A percentile compares a stretch with the other conserved stretches of the same genome.
phyloP scores from a whole-genome alignment of 2,113 vertebrate species.

The Pao palembangensis region DNA sequence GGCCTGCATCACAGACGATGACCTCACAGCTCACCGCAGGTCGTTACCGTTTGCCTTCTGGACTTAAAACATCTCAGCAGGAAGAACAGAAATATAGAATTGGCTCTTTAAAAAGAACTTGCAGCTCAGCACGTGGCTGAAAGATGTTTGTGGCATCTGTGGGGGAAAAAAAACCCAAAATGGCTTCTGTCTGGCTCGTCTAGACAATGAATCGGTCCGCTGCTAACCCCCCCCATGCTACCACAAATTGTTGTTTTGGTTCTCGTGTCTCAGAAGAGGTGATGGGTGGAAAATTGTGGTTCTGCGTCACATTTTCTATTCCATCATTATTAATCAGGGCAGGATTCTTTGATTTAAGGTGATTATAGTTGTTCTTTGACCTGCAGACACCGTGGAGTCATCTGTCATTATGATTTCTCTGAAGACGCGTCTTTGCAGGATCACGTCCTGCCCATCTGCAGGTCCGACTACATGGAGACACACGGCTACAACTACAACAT shows the following conservation, averaged over 20 bases:
- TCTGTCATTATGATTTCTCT: conserved; percentile 88
- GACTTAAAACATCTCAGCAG: background rate
- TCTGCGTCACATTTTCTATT: background rate
- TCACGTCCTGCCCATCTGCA: conserved; percentile 86
- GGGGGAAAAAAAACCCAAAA: too few relatives aligned
- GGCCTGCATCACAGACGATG: conserved; percentile 82
- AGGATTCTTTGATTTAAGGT: background rate
- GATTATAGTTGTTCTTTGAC: background rate
- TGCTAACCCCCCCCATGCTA: too few relatives aligned
- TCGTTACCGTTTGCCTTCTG: conserved; percentile 40
- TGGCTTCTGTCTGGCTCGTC: too few relatives aligned
- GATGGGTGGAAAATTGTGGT: background rate
- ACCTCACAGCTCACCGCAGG: conserved; percentile 87
- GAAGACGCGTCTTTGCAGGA: conserved; percentile 76
- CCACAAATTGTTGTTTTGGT: too few relatives aligned
- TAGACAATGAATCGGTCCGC: too few relatives aligned
- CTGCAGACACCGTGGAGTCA: conserved; percentile 83
- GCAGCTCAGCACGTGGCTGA: too few relatives aligned
- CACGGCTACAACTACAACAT: conserved; percentile 87
- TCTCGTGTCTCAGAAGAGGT: too few relatives aligned
- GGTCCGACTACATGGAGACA: conserved; percentile 74
- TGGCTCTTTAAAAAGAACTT: too few relatives aligned
- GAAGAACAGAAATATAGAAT: too few relatives aligned
- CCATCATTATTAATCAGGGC: background rate
- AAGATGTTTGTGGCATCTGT: too few relatives aligned